Conservation (phyloP, 2,888 invertebrate genomes). For the Cremastinae sp. region DNA sequence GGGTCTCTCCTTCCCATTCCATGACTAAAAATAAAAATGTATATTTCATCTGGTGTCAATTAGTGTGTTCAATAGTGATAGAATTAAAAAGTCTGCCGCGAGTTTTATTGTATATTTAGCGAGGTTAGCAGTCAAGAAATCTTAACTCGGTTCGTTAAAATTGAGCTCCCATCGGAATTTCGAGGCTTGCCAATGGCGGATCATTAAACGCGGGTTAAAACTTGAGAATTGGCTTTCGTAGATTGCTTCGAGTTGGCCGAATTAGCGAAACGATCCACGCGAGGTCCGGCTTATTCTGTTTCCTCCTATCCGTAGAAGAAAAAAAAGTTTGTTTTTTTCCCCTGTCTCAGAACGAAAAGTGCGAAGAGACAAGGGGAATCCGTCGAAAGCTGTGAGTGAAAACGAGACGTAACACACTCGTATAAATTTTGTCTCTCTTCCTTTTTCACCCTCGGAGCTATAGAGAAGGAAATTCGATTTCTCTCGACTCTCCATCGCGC, state of each 20-base stretch:
- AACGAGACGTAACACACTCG: conserved; percentile 49
- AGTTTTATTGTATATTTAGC: conserved; percentile 11
- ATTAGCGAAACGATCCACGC: conserved; percentile 56
- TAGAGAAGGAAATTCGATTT: conserved; percentile 54
- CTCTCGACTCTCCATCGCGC: conserved; percentile 38
- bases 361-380: conserved; percentile 28
- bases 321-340: neutral
- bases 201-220: conserved; percentile 61
- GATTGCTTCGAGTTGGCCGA: conserved; percentile 61
- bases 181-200: conserved; percentile 38
- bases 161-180: neutral
- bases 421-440: conserved; percentile 28
- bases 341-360: conserved; percentile 14
- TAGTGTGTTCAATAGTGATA: too few species aligned
- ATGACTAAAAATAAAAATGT: conserved; percentile 83
- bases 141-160: conserved; percentile 47
- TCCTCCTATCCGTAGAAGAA: conserved; percentile 6
- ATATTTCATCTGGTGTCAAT: too few species aligned
- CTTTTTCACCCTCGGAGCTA: neutral
- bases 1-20: conserved; percentile 92
- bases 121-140: conserved; percentile 38
- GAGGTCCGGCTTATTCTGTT: neutral
- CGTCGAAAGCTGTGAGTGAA: conserved; percentile 42
- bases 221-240: conserved; percentile 59
- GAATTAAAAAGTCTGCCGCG: too few species aligned